phyloP scores from a whole-genome alignment of 2,113 vertebrate genomes.

The Phycodurus eques region DNA sequence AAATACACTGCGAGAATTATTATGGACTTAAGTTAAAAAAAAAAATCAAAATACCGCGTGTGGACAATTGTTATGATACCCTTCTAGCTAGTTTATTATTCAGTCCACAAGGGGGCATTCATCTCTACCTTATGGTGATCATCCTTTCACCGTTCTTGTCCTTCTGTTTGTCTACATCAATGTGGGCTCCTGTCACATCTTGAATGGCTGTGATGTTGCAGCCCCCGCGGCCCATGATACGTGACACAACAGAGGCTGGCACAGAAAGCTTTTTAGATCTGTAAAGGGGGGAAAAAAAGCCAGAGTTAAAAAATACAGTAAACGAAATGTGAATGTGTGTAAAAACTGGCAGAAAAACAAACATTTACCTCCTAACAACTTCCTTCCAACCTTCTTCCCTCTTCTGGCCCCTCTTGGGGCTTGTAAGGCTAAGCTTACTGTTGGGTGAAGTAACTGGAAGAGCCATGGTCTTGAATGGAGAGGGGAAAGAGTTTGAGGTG shows the following conservation, averaged over 20 bases:
- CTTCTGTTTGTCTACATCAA: conserved; percentile 99
- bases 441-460: conserved; percentile 88
- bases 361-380: conserved; percentile 87
- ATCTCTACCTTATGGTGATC: conserved; percentile 94
- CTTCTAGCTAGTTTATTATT: not conserved
- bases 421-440: conserved; percentile 92
- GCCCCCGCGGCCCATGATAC: conserved; percentile 98
- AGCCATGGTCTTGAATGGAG: conserved; percentile 85
- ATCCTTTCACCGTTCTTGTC: conserved; percentile 99
- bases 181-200: conserved; percentile 97
- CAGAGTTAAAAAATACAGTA: not conserved
- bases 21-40: not conserved
- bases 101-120: conserved; percentile 25
- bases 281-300: conserved; percentile 16
- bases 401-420: conserved; percentile 94
- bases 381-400: conserved; percentile 99
- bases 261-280: conserved; percentile 99
- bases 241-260: conserved; percentile 95
- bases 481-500: conserved; percentile 79
- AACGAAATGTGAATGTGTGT: not conserved
- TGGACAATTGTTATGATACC: not conserved
- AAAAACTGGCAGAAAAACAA: not conserved
- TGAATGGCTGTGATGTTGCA: conserved; percentile 99
- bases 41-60: not conserved
- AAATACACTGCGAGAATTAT: not conserved